phyloP scores from a whole-genome alignment of 1,140 invertebrate species.

The Chelonus insularis region DNA sequence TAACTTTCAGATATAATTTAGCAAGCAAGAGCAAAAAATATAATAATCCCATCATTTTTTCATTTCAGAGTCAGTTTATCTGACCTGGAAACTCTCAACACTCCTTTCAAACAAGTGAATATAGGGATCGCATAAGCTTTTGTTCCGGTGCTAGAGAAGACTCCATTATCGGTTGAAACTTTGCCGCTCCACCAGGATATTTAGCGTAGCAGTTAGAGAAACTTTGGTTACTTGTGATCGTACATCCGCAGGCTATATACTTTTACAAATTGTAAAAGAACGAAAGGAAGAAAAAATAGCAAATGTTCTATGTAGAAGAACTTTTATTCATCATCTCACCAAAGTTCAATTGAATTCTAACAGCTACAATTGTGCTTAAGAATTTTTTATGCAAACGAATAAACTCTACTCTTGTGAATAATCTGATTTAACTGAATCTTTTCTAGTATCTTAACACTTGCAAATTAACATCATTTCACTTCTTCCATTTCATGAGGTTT shows the following conservation, averaged over 20 bases:
- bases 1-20: neutral
- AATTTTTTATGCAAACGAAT: neutral
- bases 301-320: neutral
- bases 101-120: slow-evolving; percentile 5
- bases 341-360: neutral
- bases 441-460: slow-evolving; percentile 9
- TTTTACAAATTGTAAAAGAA: neutral
- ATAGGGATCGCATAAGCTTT: slow-evolving; percentile 28
- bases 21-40: neutral
- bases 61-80: slow-evolving; percentile 3
- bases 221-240: slow-evolving; percentile 19
- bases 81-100: slow-evolving; percentile 3
- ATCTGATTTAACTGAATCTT: neutral
- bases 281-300: neutral
- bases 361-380: neutral
- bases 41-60: slow-evolving; percentile 2
- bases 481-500: neutral
- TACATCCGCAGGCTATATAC: slow-evolving; percentile 9
- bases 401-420: slow-evolving; percentile 8
- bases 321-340: neutral
- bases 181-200: slow-evolving; percentile 30
- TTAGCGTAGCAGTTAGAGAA: slow-evolving; percentile 29
- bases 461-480: slow-evolving; percentile 6
- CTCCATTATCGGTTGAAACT: slow-evolving; percentile 33
- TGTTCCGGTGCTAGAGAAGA: slow-evolving; percentile 24